Conservation (phyloP, 2,797 vertebrate species). For the Tragopan temminckii region DNA sequence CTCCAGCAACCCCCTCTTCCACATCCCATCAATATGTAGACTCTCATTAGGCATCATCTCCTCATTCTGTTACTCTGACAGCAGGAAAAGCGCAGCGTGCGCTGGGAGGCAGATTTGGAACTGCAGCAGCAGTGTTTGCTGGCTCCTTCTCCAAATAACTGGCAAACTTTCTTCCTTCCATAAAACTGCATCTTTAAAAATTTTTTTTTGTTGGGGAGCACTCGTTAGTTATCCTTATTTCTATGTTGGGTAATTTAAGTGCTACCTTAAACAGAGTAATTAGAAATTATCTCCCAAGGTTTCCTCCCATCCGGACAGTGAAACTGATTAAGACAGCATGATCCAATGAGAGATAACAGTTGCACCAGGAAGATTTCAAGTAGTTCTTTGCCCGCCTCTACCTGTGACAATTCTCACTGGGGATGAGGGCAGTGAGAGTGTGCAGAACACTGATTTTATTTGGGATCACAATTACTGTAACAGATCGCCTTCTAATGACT, state of each 20-base stretch:
- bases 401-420: accelerated
- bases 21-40: not conserved
- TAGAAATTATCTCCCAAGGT: not conserved
- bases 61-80: not conserved
- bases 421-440: too few relatives aligned
- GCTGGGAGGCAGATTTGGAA: not conserved
- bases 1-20: not conserved
- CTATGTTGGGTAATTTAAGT: not conserved
- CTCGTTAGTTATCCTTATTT: not conserved
- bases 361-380: not conserved
- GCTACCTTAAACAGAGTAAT: not conserved
- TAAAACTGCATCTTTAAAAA: not conserved
- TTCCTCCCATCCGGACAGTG: accelerated
- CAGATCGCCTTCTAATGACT: not conserved
- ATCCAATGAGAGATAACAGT: not conserved
- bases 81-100: not conserved
- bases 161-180: not conserved
- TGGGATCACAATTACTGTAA: not conserved
- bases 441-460: not conserved
- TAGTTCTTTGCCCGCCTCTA: not conserved
- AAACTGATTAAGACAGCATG: not conserved
- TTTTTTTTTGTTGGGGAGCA: not conserved
- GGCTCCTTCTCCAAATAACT: not conserved
- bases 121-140: not conserved
- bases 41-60: not conserved